Base-by-base conservation (phyloP, 2,113 vertebrate species). In the Eurypyga helias region DNA sequence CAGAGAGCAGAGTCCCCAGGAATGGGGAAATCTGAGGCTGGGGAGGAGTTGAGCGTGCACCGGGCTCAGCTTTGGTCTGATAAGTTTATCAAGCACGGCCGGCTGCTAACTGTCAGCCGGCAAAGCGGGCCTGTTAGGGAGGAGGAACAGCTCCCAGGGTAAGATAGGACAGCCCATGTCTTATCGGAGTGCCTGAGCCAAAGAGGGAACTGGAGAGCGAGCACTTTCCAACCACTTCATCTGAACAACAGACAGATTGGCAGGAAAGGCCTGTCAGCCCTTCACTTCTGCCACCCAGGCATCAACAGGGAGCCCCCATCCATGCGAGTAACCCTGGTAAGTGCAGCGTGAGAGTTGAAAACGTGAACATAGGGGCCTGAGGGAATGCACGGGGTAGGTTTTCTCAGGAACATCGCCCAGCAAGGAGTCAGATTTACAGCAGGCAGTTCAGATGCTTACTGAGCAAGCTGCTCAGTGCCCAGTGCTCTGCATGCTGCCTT, bases 71-170 rank as follows among this genome's bases (percentile, higher is more conserved):
- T 98, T 97, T 91, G 92, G 91, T 51, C 96, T 96, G 99, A 99
- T 99, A 99, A 98, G 93, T 98, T 99, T 99, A 99, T 99, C 99
- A 98, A 71, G 85, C 57, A 25, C 67, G 87, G 94, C 93, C 97
- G 97, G 98, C 96, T 98, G 97, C 97, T 97, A 99, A 99, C 99
- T 97, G 99, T 98, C 97, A 92, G 97, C 93, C 1, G 5, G 93
- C 43, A 49, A 92, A 91, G 72, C 3, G 24, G 20, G 88, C 60
- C 66, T 97, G 87, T 96, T 83, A 55, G 67, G 96, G 96, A 95
- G 91, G 97, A 87, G 96, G 96, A 92, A 83, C 94, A 90, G 45
- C 94, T 96, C 94, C 97, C 41, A 33, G 73, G 64, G 93, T 73
- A 70, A 84, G 98, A 98, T 98, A 98, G 97, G 20, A 93, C 90